Conservation (phyloP, 2,888 invertebrate species). For the Sminthurides aquaticus region DNA sequence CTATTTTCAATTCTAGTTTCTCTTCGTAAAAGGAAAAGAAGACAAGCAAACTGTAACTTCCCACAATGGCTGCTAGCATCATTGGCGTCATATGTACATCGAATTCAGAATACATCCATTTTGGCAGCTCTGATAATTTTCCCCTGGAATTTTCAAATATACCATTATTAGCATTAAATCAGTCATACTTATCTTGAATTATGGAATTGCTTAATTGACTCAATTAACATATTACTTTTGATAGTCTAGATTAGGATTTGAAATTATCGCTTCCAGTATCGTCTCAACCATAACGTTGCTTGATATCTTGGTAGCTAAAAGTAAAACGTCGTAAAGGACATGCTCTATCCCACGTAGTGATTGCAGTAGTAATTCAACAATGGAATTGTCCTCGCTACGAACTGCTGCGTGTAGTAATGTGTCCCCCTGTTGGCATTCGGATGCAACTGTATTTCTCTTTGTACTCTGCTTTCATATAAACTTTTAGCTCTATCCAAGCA, state of each 20-base stretch:
- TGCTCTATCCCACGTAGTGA: conserved; percentile 16
- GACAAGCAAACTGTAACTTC: conserved; percentile 14
- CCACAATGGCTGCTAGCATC: conserved; percentile 15
- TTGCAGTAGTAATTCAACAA: conserved; percentile 21
- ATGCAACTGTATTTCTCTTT: background rate
- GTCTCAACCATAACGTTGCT: background rate
- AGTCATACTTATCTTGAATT: too few relatives aligned
- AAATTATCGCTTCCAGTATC: background rate
- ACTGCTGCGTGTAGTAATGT: conserved; percentile 31
- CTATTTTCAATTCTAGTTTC: background rate
- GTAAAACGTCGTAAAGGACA: conserved; percentile 8
- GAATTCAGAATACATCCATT: conserved; percentile 18
- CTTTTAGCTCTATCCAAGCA: too few relatives aligned
- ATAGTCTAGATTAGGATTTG: background rate
- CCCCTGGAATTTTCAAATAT: conserved; percentile 10
- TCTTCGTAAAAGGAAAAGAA: conserved; percentile 3
- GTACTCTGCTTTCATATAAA: too few relatives aligned
- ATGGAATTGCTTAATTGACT: too few relatives aligned
- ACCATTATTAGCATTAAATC: background rate
- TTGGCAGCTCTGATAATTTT: background rate
- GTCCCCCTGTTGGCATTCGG: conserved; percentile 28
- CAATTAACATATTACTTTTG: too few relatives aligned
- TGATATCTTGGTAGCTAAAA: conserved; percentile 9
- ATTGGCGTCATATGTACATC: conserved; percentile 18
- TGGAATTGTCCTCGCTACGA: conserved; percentile 27